Base-by-base conservation (phyloP, 2,888 invertebrate genomes). In the Apamea monoglypha region DNA sequence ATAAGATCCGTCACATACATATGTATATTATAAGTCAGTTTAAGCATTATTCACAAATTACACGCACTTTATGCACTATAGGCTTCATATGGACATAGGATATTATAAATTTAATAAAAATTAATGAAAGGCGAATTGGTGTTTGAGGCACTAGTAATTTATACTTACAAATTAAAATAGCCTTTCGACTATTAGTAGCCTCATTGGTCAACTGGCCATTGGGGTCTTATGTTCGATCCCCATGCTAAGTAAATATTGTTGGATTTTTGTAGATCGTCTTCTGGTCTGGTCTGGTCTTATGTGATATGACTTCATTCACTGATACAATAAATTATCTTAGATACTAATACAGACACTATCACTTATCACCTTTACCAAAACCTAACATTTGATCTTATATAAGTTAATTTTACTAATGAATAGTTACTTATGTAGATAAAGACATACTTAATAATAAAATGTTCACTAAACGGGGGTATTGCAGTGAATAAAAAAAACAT, bases 1-100 rank as follows among this genome's bases (percentile, higher is more conserved):
- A 69, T 68, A 72, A 80, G 76, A 83, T 72, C 70, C 66, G 44
- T 69, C 74, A 67, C 21, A n/a, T n/a, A n/a, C n/a, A n/a, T n/a
- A n/a, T n/a, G 53, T 81, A 63, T 64, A 76, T 53, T 44, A 66
- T 61, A 56, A 72, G 32, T 74, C 44, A 75, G 44, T 64, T 32
- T 36, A 25, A 64, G 25, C 29, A 63, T 7, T 21, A 53, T 61
- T 61, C 18, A 36, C 61, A 56, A 76, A 73, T 67, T 53, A 70
- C 32, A 72, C 81, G 68, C 53, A 56, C 64, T 64, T 29, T 12
- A 63, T 40, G 8, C 47, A n/a, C 32, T 25, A 53, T 18, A 29
- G 18, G 12, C 1, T 32, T 36, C 50, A 29, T 61, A 10, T 50
- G 29, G 5, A 5, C 16, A 16, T 12, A 53, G 10, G 40, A 80